A percentile compares a stretch with the other conserved stretches of the same genome.
These are phyloP conservation scores for Manis pentadactyla DNA, from an alignment of 2,797 vertebrate genomes.

Conservation along the genomic window DNA sequence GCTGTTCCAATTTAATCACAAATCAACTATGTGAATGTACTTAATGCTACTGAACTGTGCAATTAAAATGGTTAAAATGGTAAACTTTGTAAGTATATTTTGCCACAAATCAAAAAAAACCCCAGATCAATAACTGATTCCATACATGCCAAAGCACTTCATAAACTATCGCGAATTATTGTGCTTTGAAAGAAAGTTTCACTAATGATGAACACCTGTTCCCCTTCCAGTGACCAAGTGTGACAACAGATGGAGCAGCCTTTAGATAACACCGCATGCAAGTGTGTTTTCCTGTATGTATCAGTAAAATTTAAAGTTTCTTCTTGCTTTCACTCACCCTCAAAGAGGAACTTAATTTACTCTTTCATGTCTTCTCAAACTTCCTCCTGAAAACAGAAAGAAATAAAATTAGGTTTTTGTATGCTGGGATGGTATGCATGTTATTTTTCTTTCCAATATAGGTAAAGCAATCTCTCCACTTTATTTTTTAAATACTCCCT, in stretches of 20 bases:
- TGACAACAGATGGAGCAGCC: neutral
- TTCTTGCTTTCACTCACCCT: neutral
- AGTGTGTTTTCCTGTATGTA: neutral
- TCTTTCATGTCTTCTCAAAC: constrained; percentile 71
- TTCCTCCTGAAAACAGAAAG: constrained; percentile 80
- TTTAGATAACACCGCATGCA: accelerated
- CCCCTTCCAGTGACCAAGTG: neutral
- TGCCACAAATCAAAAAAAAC: neutral
- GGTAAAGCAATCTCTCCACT: constrained; percentile 80
- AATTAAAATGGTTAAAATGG: neutral
- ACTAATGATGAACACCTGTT: neutral
- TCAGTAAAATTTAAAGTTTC: neutral
- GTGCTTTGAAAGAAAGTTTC: neutral
- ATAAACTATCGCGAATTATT: neutral
- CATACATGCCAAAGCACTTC: neutral
- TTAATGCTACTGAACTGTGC: neutral
- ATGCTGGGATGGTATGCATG: constrained; percentile 76
- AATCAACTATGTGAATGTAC: neutral
- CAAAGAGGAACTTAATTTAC: constrained; percentile 76
- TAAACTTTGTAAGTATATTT: neutral
- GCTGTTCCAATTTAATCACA: neutral
- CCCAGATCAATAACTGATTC: neutral
- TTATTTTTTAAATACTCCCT: constrained; percentile 83
- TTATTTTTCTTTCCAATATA: constrained; percentile 83
- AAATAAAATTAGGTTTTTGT: constrained; percentile 87